phyloP scores from a whole-genome alignment of 2,888 invertebrate species.

The Temnothorax ravouxi region DNA sequence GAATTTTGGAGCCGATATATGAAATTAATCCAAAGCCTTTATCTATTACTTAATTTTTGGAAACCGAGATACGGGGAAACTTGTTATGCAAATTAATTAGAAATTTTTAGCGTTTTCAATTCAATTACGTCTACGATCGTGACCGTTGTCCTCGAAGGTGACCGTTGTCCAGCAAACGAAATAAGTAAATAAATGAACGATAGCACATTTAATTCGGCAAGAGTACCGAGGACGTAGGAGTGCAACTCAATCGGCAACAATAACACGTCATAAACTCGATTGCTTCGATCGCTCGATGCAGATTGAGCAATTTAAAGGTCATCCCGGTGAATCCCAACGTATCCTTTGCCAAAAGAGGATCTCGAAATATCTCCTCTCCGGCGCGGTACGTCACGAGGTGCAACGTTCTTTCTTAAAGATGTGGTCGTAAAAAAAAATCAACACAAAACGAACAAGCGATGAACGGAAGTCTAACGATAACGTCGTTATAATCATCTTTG shows the following conservation, averaged over 20 bases:
- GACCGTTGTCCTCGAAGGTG: not conserved
- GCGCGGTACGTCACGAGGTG: constrained; percentile 18
- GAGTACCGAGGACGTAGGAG: constrained; percentile 21
- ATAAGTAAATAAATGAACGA: constrained; percentile 16
- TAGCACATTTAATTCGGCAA: not conserved
- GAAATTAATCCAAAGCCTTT: not conserved
- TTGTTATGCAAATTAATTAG: not conserved
- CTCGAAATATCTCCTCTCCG: constrained; percentile 52
- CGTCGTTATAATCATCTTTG: not conserved
- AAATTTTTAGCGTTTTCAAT: not conserved
- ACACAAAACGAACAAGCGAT: not conserved
- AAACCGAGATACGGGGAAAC: not conserved
- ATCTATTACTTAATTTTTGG: not conserved
- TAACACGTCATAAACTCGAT: constrained; percentile 44
- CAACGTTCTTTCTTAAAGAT: constrained; percentile 1
- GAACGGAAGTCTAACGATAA: constrained; percentile 18
- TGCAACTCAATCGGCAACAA: constrained; percentile 35
- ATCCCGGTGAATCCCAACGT: not conserved
- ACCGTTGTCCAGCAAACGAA: not conserved
- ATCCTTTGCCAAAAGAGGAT: constrained; percentile 46
- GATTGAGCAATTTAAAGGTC: constrained; percentile 60
- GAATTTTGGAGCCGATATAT: not conserved
- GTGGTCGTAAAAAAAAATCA: not conserved
- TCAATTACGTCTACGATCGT: not conserved
- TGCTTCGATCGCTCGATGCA: constrained; percentile 27